Evolutionary conservation across 2,797 vertebrate genomes (phyloP), one percentile per base, ranked within the genome.

Genomic region (Syngnathus rostellatus): DNA sequence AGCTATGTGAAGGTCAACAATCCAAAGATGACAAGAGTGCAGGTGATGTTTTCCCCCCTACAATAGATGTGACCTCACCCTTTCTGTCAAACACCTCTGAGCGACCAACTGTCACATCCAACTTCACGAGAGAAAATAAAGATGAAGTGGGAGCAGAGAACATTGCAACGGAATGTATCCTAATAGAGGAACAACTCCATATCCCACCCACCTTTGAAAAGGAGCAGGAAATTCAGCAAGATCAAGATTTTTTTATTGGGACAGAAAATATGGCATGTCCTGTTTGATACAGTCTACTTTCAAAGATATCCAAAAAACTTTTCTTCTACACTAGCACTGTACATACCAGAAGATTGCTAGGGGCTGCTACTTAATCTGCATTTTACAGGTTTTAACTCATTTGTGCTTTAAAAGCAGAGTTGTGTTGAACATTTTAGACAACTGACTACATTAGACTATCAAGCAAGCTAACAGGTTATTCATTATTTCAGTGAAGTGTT

Each of bases 241-340:
- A 72, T 38, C 73, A 82, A 9, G 25, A 37, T 50, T 45, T 63
- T 60, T 67, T 68, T 51, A 63, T 62, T 3, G 61, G 51, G 38
- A 66, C 57, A 6, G 70, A 77, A 12, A 23, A 43, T 62, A 43
- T 23, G 5, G 40, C 41, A 8, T 45, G 40, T 62, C 46, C 60
- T 45, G 59, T 41, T 61, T 61, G 59, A 61, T 1, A 45, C 21
- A 19, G 14, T 6, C 16, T 4, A 39, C 17, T 31, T 38, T 8
- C 31, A 38, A 31, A 12, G 54, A 16, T 31, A 50, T 7, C 25
- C 11, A 60, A 40, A 40, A 8, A 25, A 37, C 55, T 23, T 11
- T 37, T 31, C 55, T 58, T 58, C 31, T 31, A 38, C 55, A 58
- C 11, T 23, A 1, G 14, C 55, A 38, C 58, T 11, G 38, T 60